Base-by-base conservation (phyloP, 2,797 vertebrate species). In the Acanthurus lineatus region DNA sequence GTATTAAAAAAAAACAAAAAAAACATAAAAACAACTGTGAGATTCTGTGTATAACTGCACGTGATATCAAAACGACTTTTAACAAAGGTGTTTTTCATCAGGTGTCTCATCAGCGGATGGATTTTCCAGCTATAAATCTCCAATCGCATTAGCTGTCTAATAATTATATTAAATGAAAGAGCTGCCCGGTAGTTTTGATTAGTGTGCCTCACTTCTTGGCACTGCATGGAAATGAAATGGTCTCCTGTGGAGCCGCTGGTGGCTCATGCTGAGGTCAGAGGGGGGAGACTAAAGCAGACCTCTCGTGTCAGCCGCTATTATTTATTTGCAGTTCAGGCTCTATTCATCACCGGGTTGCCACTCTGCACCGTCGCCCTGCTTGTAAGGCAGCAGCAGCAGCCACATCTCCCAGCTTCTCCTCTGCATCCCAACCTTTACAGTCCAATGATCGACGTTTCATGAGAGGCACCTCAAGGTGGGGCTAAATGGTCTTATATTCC, bases 391-490 rank as follows among this genome's bases (percentile, higher is more conserved):
- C 80, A 69, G 70, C 66, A 56, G 78, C 80, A 69, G 57, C 73
- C 82, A 81, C 86, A 84, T 83, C 89, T 86, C 67, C 79, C 63
- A 84, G 76, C 79, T 81, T 86, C 85, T 77, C 70, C 77, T 62
- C 80, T 75, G 80, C 87, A 88, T 87, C 90, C 90, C 91, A 89
- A 89, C 91, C 89, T 92, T 86, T 73, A 70, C 84, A 79, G 82
- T 54, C 76, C 83, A 72, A 77, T 94, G 94, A 93, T 92, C 88
- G 93, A 93, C 93, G 89, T 91, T 91, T 89, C 84, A 81, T 38
- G 87, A 91, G 85, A 89, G 85, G 88, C 81, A 87, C 91, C 84
- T 92, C 82, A 85, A 91, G 93, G 94, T 90, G 94, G 94, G 86
- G 93, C 89, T 89, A 92, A 91, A 86, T 82, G 81, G 85, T 88